Percentiles rank a stretch among this genome's conserved stretches.
These are phyloP conservation scores for Rallus limicola DNA, from an alignment of 2,113 vertebrate species.

Conservation along the genomic window DNA sequence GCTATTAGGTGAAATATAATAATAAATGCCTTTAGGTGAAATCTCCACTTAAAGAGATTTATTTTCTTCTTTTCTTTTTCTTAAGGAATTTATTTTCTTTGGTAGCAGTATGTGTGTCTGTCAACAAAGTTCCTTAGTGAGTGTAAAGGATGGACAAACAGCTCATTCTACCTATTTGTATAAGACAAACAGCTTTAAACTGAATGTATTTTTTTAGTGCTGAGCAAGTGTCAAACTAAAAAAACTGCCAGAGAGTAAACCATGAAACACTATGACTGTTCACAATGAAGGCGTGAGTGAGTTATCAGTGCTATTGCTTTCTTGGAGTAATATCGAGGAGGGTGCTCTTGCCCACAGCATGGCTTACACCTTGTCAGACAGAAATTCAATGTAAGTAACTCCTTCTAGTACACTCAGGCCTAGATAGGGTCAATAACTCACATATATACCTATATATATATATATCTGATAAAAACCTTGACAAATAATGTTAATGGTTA, in stretches of 20 bases:
- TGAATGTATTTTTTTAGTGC: neutral
- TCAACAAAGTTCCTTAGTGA: neutral
- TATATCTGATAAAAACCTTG: neutral
- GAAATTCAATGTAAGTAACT: neutral
- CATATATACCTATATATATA: neutral
- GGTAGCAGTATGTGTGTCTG: neutral
- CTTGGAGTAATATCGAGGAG: neutral
- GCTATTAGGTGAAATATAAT: neutral
- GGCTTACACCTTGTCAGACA: neutral
- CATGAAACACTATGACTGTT: neutral
- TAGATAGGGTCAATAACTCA: neutral
- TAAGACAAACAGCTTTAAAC: neutral
- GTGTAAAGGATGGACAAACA: neutral
- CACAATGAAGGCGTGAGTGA: neutral
- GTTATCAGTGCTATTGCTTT: neutral
- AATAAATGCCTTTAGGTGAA: too few relatives aligned
- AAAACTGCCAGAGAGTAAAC: neutral
- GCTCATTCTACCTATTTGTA: neutral
- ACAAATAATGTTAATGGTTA: neutral
- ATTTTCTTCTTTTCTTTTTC: neutral
- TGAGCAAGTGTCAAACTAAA: neutral
- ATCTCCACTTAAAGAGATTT: neutral
- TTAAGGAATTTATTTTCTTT: neutral
- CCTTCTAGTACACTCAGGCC: neutral
- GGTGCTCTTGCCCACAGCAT: neutral